Base-by-base conservation (phyloP, 2,888 invertebrate species). In the Metopia argyrocephala region DNA sequence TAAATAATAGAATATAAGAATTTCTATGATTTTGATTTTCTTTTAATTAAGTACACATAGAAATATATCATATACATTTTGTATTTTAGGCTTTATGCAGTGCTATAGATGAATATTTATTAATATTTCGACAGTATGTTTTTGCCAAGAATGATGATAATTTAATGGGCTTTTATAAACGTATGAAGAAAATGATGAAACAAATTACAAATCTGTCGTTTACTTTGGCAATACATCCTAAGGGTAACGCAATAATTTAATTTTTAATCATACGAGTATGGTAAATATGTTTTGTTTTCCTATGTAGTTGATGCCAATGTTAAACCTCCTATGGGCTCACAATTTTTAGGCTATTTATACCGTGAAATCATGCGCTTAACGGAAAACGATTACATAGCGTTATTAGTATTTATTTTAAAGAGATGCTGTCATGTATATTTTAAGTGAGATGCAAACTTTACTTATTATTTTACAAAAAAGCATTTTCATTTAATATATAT, bases 11-110 rank as follows among this genome's bases (percentile, higher is more conserved):
- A n/a, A n/a, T n/a, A n/a, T n/a, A n/a, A n/a, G n/a, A n/a, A n/a
- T n/a, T n/a, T n/a, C n/a, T n/a, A n/a, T n/a, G n/a, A n/a, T n/a
- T n/a, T n/a, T n/a, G n/a, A n/a, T n/a, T n/a, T n/a, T n/a, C n/a
- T n/a, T n/a, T n/a, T n/a, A n/a, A n/a, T n/a, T n/a, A n/a, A n/a
- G n/a, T n/a, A n/a, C n/a, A n/a, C n/a, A n/a, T n/a, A n/a, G n/a
- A n/a, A n/a, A n/a, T 20, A 50, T 85, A 85, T 56, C 86, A 85
- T 59, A 28, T 28, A 31, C 6, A 23, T 57, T 70, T 76, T 64
- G 38, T 48, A 6, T 70, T 84, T 83, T 66, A 94, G 94, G 93
- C 94, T 5, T 91, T 94, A 56, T 93, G 94, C 83, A 92, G 93
- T 83, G 92, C 93, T 20, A 90, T 94, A 21, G 91, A 92, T 71